Evolutionary conservation across 2,113 vertebrate species (phyloP).

Genomic region (Spilogale gracilis): DNA sequence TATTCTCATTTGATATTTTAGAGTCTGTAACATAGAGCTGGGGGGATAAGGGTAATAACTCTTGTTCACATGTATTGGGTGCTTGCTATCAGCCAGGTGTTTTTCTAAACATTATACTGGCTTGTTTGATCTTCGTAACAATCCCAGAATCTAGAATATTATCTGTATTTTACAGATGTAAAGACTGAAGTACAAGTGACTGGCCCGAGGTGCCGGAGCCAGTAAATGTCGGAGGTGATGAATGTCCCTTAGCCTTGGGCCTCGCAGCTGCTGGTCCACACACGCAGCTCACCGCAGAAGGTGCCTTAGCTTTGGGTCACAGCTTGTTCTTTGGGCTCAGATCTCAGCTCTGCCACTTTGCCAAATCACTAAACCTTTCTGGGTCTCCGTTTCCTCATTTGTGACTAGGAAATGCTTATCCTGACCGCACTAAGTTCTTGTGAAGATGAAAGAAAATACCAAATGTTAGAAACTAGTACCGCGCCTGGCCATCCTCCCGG

Average conservation of each 20-base stretch:
- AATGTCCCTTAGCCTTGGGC: neutral
- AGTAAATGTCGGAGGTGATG: neutral
- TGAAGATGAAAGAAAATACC: neutral
- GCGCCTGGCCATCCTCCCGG: neutral
- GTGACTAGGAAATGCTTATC: neutral
- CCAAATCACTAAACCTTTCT: neutral
- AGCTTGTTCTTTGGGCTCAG: neutral
- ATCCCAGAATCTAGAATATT: neutral
- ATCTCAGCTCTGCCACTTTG: neutral
- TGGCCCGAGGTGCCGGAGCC: neutral
- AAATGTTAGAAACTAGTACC: neutral
- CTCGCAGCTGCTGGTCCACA: neutral
- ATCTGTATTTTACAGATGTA: neutral
- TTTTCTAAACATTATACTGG: neutral
- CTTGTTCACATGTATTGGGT: neutral
- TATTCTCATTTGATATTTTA: neutral
- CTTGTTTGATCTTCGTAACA: neutral
- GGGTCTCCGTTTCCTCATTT: neutral
- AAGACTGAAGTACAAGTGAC: neutral
- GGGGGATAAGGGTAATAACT: neutral
- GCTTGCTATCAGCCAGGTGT: neutral
- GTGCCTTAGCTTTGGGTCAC: neutral
- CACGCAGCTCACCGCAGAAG: accelerated
- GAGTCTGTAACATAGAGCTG: neutral
- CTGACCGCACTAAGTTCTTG: neutral